These are phyloP conservation scores for Erebia palarica DNA, from an alignment of 2,888 invertebrate species.

Conservation along the genomic window DNA sequence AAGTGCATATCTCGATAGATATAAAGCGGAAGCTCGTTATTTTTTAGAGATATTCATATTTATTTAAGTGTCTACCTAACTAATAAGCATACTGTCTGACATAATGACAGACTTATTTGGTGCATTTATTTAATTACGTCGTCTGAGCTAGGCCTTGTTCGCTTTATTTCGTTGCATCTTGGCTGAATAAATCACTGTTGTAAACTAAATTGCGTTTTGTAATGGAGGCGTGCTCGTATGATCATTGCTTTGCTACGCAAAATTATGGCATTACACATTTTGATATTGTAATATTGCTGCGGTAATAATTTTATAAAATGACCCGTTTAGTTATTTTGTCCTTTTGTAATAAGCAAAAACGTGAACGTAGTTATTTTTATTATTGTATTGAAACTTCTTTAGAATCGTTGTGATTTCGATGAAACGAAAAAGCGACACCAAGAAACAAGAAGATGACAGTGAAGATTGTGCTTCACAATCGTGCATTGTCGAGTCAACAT, in stretches of 20 bases:
- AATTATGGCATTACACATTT: constrained; percentile 21
- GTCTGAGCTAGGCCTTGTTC: constrained; percentile 34
- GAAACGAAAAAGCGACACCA: too few relatives aligned
- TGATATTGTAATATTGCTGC: constrained; percentile 19
- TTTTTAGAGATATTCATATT: too few relatives aligned
- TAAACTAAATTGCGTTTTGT: constrained; percentile 36
- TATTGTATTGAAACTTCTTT: neutral
- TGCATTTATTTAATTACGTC: neutral
- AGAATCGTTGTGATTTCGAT: too few relatives aligned
- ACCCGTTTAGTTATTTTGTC: constrained; percentile 7
- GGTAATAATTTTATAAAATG: constrained; percentile 4
- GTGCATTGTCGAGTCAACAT: too few relatives aligned
- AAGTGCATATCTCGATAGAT: too few relatives aligned
- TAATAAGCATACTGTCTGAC: too few relatives aligned
- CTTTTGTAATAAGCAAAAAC: neutral
- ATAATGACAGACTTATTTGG: neutral
- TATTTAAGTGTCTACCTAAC: too few relatives aligned
- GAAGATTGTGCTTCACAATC: too few relatives aligned
- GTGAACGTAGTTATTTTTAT: neutral
- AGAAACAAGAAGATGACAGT: too few relatives aligned
- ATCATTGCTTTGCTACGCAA: constrained; percentile 25
- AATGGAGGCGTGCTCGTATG: constrained; percentile 31
- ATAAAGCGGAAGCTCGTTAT: too few relatives aligned
- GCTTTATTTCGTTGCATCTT: constrained; percentile 40
- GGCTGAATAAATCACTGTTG: constrained; percentile 38